A percentile compares a stretch with the other conserved stretches of the same genome.
Evolutionary conservation across 2,888 invertebrate genomes (phyloP).

Genomic region (Ferrisia virgata): DNA sequence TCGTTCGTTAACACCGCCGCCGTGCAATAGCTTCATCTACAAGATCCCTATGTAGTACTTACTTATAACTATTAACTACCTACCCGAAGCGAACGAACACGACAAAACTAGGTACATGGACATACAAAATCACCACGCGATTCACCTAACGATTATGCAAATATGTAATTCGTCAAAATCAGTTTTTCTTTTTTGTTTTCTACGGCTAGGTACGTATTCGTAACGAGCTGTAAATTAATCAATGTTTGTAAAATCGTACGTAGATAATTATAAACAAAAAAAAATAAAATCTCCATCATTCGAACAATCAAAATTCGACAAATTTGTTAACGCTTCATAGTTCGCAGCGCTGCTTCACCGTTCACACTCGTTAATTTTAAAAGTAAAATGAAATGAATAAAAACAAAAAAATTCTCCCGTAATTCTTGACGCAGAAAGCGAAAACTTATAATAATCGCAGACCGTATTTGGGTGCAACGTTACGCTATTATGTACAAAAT

Average conservation of each 20-base stretch:
- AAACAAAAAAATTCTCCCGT: neutral
- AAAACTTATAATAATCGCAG: neutral
- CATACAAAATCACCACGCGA: neutral
- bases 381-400: neutral
- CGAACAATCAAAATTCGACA: too few relatives aligned
- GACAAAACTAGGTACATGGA: neutral
- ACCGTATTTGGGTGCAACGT: neutral
- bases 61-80: too few relatives aligned
- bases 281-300: neutral
- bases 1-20: slow-evolving; percentile 28
- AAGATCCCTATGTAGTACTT: too few relatives aligned
- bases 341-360: neutral
- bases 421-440: neutral
- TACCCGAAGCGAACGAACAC: neutral
- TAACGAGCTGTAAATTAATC: too few relatives aligned
- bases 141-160: neutral
- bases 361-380: neutral
- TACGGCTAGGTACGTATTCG: too few relatives aligned
- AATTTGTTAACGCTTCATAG: too few relatives aligned
- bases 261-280: too few relatives aligned
- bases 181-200: too few relatives aligned
- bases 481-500: too few relatives aligned
- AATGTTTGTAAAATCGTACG: too few relatives aligned
- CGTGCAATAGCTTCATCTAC: neutral
- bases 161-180: neutral